phyloP scores from a whole-genome alignment of 2,888 invertebrate species.

The Drosophila quinaria region DNA sequence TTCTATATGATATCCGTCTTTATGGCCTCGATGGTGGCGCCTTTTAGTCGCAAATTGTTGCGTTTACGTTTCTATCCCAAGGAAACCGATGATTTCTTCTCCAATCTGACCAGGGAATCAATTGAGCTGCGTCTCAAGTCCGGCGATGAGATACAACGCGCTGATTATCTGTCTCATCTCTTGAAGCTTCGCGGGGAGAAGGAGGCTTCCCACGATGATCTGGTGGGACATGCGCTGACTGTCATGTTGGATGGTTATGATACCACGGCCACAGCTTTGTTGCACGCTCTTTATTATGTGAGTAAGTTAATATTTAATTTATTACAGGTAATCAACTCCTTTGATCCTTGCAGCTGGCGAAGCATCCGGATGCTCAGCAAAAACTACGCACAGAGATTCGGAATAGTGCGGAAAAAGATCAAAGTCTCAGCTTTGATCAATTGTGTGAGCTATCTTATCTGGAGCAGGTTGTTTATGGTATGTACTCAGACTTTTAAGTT shows the following conservation, averaged over 20 bases:
- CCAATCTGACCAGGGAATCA: conserved; percentile 71
- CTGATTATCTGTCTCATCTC: conserved; percentile 81
- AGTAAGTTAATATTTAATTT: conserved; percentile 19
- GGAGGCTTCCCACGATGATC: conserved; percentile 68
- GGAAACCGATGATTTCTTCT: conserved; percentile 88
- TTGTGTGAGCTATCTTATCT: conserved; percentile 76
- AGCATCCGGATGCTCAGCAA: conserved; percentile 62
- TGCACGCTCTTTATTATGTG: conserved; percentile 76
- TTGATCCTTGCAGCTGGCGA: conserved; percentile 64
- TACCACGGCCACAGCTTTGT: conserved; percentile 75
- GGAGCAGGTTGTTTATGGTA: conserved; percentile 82
- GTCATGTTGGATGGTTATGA: conserved; percentile 83
- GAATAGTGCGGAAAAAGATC: conserved; percentile 15
- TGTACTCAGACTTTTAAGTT: background rate
- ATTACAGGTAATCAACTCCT: background rate
- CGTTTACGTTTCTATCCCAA: conserved; percentile 77
- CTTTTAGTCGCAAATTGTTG: conserved; percentile 59
- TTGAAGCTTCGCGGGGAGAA: conserved; percentile 77
- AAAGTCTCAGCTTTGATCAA: conserved; percentile 66
- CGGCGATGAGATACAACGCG: conserved; percentile 52
- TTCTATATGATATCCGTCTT: conserved; percentile 62
- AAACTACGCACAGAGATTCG: conserved; percentile 76
- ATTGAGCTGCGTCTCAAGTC: conserved; percentile 66
- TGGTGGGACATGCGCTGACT: conserved; percentile 80
- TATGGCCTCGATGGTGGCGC: conserved; percentile 65